phyloP scores from a whole-genome alignment of 2,113 vertebrate species.

The Oostethus manadensis region DNA sequence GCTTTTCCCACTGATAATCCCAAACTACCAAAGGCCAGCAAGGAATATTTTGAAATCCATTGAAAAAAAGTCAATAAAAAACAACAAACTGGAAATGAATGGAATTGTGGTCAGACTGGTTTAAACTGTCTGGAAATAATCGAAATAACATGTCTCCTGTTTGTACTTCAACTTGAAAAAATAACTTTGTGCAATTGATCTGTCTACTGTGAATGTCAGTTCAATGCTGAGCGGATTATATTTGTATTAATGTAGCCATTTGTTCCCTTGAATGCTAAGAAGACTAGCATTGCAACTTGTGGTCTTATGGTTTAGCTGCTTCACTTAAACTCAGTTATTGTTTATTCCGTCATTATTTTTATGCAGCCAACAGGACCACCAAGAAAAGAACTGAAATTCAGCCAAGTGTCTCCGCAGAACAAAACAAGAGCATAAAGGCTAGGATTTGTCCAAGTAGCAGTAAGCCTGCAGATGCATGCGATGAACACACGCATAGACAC shows the following conservation, averaged over 20 bases:
- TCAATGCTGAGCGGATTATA: conserved; percentile 32
- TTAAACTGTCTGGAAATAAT: neutral
- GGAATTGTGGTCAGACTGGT: conserved; percentile 2
- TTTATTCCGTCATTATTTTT: conserved; percentile 40
- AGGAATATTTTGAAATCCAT: conserved; percentile 16
- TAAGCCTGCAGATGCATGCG: neutral
- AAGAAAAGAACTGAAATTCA: neutral
- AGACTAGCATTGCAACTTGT: conserved; percentile 23
- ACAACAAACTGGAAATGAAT: conserved; percentile 9
- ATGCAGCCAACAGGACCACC: conserved; percentile 26
- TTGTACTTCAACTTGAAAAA: conserved; percentile 11
- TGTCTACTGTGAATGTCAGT: conserved; percentile 21
- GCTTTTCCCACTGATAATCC: conserved; percentile 34
- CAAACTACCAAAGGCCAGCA: conserved; percentile 22
- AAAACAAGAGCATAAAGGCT: conserved; percentile 3
- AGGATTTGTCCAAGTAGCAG: conserved; percentile 1
- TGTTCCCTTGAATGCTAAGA: conserved; percentile 46
- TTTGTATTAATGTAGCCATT: conserved; percentile 31
- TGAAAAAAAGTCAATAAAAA: conserved; percentile 8
- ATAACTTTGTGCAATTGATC: neutral
- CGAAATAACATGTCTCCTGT: conserved; percentile 10
- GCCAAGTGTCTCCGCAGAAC: conserved; percentile 17
- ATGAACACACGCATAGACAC: neutral
- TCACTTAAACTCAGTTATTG: conserved; percentile 34
- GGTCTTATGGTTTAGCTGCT: conserved; percentile 24